Evolutionary conservation across 1,140 invertebrate genomes (phyloP).

Genomic region (Calliphora vicina): DNA sequence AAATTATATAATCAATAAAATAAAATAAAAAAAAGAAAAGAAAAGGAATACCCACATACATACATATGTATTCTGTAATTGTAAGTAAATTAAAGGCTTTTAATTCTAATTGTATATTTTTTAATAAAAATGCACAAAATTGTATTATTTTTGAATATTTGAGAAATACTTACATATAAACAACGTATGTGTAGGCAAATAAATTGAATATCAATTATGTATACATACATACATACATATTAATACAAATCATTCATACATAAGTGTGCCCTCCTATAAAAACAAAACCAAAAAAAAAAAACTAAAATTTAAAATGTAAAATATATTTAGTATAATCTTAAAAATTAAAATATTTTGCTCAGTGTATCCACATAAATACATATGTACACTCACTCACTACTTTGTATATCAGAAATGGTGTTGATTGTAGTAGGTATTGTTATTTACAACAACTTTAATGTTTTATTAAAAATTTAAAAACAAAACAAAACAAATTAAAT

Average conservation of each 20-base stretch:
- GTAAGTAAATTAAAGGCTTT: not conserved
- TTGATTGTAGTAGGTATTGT: slow-evolving; percentile 4
- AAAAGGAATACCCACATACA: too few species aligned
- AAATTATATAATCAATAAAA: not conserved
- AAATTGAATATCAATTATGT: not conserved
- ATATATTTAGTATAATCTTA: not conserved
- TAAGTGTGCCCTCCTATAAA: slow-evolving; percentile 27
- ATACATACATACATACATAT: not conserved
- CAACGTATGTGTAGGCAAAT: too few species aligned
- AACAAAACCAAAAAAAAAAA: not conserved
- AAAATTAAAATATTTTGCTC: slow-evolving; percentile 7
- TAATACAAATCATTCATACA: not conserved
- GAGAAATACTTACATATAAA: too few species aligned
- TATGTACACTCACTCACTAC: not conserved
- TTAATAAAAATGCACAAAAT: slow-evolving; percentile 15
- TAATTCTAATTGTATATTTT: not conserved
- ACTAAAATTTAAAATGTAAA: not conserved
- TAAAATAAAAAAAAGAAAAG: too few species aligned
- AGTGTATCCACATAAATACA: not conserved
- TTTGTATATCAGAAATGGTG: not conserved
- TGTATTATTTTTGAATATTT: not conserved
- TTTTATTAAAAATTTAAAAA: not conserved
- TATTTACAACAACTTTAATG: slow-evolving; percentile 15
- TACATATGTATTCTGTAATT: too few species aligned
- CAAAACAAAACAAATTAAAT: not conserved